phyloP scores from a whole-genome alignment of 2,113 vertebrate species.

The Semnornis frantzii region DNA sequence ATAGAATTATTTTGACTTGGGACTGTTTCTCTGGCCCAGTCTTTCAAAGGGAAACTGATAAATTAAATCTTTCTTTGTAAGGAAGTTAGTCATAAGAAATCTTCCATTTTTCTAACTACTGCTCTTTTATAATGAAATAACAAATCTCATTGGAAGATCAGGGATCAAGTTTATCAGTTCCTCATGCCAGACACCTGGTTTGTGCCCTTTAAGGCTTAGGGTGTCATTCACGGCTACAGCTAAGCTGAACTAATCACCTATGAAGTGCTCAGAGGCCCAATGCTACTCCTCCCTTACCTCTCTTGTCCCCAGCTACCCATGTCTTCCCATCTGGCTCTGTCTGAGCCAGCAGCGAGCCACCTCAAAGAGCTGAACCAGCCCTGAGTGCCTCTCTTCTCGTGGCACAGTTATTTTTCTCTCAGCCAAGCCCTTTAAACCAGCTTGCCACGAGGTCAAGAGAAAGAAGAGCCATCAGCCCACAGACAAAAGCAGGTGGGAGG shows the following conservation, averaged over 20 bases:
- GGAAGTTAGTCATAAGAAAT: not conserved
- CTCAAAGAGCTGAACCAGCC: not conserved
- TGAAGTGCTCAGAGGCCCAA: not conserved
- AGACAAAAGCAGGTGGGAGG: accelerated
- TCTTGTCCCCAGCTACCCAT: not conserved
- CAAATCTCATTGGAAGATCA: not conserved
- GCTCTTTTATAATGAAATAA: not conserved
- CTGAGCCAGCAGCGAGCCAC: not conserved
- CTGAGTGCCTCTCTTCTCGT: not conserved
- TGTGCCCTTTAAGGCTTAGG: not conserved
- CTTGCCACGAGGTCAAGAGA: not conserved
- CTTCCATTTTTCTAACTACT: not conserved
- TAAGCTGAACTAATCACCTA: conserved; percentile 7
- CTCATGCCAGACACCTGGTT: not conserved
- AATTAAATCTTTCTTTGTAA: not conserved
- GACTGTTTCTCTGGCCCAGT: no score
- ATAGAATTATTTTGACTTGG: not conserved
- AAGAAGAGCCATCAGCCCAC: not conserved
- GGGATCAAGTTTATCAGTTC: not conserved
- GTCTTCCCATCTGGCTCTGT: not conserved
- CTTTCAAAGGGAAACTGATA: not conserved
- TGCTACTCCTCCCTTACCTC: not conserved
- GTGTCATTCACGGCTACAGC: not conserved
- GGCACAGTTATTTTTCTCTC: not conserved
- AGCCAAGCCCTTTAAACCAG: not conserved